Conservation (phyloP, 2,888 invertebrate species). For the Vanessa cardui region DNA sequence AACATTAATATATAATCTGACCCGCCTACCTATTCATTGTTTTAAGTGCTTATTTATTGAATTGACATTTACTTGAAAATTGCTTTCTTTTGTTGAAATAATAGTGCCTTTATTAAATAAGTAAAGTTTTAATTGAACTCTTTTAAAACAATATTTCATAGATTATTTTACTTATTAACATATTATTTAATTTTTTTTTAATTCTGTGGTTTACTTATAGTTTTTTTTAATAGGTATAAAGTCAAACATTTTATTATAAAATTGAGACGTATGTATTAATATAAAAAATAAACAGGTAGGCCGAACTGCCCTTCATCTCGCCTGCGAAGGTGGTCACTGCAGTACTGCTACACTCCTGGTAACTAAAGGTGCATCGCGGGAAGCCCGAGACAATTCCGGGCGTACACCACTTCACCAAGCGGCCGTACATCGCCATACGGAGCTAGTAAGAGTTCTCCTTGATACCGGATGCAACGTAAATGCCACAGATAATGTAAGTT, state of each 20-base stretch:
- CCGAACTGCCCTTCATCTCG: constrained; percentile 87
- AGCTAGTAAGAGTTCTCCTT: constrained; percentile 86
- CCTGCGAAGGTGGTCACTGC: constrained; percentile 86
- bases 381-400: constrained; percentile 87
- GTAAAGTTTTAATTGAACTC: not conserved
- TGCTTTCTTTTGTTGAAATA: not conserved
- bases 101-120: not conserved
- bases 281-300: constrained; percentile 54
- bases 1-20: constrained; percentile 10
- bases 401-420: constrained; percentile 90
- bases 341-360: constrained; percentile 84
- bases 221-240: too few species aligned
- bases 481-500: constrained; percentile 69
- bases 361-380: constrained; percentile 84
- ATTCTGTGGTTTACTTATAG: too few species aligned
- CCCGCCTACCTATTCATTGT: constrained; percentile 15
- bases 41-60: constrained; percentile 12
- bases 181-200: too few species aligned
- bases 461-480: constrained; percentile 86
- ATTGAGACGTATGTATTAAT: too few species aligned
- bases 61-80: not conserved
- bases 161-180: too few species aligned
- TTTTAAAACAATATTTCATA: too few species aligned
- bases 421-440: constrained; percentile 88
- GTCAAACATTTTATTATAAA: too few species aligned